Evolutionary conservation across 2,113 vertebrate species (phyloP).

Genomic region (Petrocephalus microphthalmus): DNA sequence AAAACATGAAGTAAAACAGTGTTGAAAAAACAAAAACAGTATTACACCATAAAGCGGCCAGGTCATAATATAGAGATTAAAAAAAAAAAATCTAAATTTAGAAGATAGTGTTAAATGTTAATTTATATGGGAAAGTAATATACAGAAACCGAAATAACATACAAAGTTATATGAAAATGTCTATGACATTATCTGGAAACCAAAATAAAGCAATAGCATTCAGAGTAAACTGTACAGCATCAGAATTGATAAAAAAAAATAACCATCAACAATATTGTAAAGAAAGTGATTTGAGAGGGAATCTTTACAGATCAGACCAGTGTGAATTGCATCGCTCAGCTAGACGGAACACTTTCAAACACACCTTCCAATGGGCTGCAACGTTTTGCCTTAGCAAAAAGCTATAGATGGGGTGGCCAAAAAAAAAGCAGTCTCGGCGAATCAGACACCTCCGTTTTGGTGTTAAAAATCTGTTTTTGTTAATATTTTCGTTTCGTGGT

Average conservation of each 20-base stretch:
- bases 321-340: conserved; percentile 49
- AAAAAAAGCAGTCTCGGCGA: neutral
- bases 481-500: neutral
- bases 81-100: conserved; percentile 61
- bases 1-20: conserved; percentile 56
- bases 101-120: conserved; percentile 83
- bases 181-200: conserved; percentile 80
- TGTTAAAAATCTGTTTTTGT: neutral
- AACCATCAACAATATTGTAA: conserved; percentile 53
- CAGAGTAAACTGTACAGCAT: conserved; percentile 85
- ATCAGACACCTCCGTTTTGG: neutral
- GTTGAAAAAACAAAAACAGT: conserved; percentile 54
- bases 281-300: conserved; percentile 42
- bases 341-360: conserved; percentile 51
- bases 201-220: conserved; percentile 68
- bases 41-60: conserved; percentile 69
- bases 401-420: neutral
- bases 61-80: conserved; percentile 51
- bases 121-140: conserved; percentile 78
- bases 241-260: conserved; percentile 48
- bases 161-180: conserved; percentile 75
- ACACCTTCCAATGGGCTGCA: conserved; percentile 49
- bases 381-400: conserved; percentile 31
- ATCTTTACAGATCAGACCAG: conserved; percentile 52
- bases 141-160: conserved; percentile 69